Evolutionary conservation across 2,797 vertebrate genomes (phyloP).

Genomic region (Phrynocephalus vlangalii): DNA sequence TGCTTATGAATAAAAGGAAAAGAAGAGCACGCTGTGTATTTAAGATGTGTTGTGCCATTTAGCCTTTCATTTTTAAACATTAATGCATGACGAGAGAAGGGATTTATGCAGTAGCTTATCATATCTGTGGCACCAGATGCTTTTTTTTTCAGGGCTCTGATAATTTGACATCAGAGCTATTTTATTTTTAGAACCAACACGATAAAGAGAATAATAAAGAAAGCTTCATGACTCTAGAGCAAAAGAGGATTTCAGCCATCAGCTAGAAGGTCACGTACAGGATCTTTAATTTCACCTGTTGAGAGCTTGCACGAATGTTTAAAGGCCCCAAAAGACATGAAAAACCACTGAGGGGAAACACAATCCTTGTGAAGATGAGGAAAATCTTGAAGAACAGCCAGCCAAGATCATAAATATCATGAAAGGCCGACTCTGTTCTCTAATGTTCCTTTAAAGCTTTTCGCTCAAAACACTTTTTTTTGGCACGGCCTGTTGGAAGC

Average conservation of each 20-base stretch:
- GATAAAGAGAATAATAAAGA: conserved; percentile 11
- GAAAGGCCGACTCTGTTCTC: conserved; percentile 58
- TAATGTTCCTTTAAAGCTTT: conserved; percentile 62
- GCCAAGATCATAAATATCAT: conserved; percentile 70
- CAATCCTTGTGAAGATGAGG: conserved; percentile 69
- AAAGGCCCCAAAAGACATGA: conserved; percentile 61
- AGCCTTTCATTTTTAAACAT: not conserved
- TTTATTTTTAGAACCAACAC: conserved; percentile 46
- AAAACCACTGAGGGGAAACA: conserved; percentile 67
- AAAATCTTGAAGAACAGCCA: conserved; percentile 71
- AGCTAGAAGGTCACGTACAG: conserved; percentile 63
- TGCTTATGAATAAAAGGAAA: not conserved
- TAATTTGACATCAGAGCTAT: conserved; percentile 16
- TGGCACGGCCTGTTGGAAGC: conserved; percentile 37
- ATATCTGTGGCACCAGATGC: conserved; percentile 30
- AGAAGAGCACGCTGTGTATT: not conserved
- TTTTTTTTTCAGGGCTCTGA: conserved; percentile 43
- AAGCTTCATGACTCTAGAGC: conserved; percentile 42
- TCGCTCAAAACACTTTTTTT: conserved; percentile 48
- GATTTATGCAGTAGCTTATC: not conserved
- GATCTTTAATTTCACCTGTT: conserved; percentile 66
- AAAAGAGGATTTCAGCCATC: conserved; percentile 51
- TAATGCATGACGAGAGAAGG: conserved; percentile 37
- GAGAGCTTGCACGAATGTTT: conserved; percentile 71
- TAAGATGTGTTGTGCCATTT: not conserved